Evolutionary conservation across 1,140 invertebrate genomes (phyloP).

Genomic region (Bombus confusus): DNA sequence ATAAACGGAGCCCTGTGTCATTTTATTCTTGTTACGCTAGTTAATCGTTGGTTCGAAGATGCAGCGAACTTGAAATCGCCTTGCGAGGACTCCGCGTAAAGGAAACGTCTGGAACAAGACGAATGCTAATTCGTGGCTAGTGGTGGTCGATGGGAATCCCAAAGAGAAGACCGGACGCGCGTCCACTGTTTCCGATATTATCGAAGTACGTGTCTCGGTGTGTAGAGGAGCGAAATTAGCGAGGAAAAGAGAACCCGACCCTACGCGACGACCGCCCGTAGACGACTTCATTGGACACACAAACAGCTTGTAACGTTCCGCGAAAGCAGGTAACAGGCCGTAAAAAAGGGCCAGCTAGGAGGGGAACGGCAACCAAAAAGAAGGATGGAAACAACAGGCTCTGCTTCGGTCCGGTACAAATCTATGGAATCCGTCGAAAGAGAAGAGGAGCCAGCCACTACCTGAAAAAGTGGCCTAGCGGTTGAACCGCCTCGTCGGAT

Average conservation of each 20-base stretch:
- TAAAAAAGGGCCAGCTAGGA: background rate
- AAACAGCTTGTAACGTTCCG: slow-evolving; percentile 52
- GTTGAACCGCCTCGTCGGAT: background rate
- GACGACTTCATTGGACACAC: slow-evolving; percentile 47
- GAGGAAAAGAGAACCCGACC: slow-evolving; percentile 9
- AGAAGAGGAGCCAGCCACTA: slow-evolving; percentile 24
- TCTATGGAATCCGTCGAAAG: slow-evolving; percentile 50
- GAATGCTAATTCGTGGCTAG: background rate
- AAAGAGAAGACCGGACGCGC: slow-evolving; percentile 10
- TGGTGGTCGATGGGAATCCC: background rate
- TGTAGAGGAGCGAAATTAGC: slow-evolving; percentile 25
- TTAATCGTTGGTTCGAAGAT: too few species aligned
- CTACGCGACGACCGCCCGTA: background rate
- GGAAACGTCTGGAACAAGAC: background rate
- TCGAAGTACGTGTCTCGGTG: slow-evolving; percentile 9
- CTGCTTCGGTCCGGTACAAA: slow-evolving; percentile 26
- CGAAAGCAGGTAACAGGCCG: slow-evolving; percentile 38
- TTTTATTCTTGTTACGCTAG: too few species aligned
- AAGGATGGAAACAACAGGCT: background rate
- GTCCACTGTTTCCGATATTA: background rate
- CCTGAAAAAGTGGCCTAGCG: slow-evolving; percentile 25
- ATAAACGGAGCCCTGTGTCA: too few species aligned
- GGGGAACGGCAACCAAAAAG: background rate
- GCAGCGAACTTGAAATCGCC: background rate
- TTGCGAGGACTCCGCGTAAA: background rate